Conservation (phyloP, 2,888 invertebrate genomes). For the Caenorhabditis uteleia region DNA sequence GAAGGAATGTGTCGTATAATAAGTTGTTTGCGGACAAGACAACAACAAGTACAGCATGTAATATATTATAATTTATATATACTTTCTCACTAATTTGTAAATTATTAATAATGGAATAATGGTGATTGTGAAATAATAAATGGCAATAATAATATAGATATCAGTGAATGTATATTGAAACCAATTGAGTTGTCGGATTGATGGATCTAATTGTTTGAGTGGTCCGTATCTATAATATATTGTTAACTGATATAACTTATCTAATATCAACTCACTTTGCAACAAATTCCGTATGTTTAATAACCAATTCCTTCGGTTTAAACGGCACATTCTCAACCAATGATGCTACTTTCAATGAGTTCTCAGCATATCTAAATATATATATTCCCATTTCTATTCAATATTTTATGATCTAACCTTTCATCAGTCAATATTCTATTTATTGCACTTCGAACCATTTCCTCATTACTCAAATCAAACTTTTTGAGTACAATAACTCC, state of each 20-base stretch:
- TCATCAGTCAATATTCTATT: conserved; percentile 8
- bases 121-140: no score
- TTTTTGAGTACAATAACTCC: conserved; percentile 28
- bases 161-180: no score
- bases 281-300: conserved; percentile 30
- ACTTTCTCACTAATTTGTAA: background rate
- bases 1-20: conserved; percentile 34
- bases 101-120: no score
- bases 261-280: no score
- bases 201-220: no score
- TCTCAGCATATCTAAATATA: no score
- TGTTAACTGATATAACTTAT: no score
- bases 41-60: conserved; percentile 38
- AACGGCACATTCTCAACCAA: conserved; percentile 19
- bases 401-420: no score
- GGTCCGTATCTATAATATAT: no score
- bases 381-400: no score
- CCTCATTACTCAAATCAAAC: conserved; percentile 14
- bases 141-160: no score
- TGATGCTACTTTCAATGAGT: conserved; percentile 9
- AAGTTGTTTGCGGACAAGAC: conserved; percentile 44
- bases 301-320: conserved; percentile 20
- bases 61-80: conserved; percentile 35
- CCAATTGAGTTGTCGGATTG: no score
- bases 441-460: conserved; percentile 13